Conservation (phyloP, 2,113 vertebrate genomes). For the Rynchops niger region DNA sequence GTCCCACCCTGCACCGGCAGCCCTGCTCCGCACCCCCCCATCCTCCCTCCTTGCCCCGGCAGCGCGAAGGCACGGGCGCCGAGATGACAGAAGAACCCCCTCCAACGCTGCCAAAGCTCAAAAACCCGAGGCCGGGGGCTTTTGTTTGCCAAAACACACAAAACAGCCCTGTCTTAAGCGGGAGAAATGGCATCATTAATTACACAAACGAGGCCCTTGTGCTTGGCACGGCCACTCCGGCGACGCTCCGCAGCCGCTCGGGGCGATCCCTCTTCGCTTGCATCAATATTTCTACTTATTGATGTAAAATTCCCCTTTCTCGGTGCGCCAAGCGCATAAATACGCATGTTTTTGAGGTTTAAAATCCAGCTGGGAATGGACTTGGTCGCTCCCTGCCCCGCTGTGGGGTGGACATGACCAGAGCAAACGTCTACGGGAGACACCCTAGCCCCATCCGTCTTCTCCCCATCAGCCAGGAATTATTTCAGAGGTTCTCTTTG, state of each 20-base stretch:
- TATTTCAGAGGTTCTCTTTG: background rate
- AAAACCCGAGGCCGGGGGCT: background rate
- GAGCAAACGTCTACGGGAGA: background rate
- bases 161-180: background rate
- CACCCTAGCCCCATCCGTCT: background rate
- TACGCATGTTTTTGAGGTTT: background rate
- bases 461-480: background rate
- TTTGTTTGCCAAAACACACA: background rate
- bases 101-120: background rate
- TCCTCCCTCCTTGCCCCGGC: background rate
- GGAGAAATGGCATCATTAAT: background rate
- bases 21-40: fast-evolving
- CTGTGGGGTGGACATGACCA: fast-evolving
- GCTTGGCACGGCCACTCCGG: background rate
- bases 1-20: background rate
- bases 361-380: background rate
- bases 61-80: background rate
- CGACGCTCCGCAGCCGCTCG: fast-evolving
- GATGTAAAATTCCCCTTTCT: background rate
- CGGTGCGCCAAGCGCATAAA: fast-evolving
- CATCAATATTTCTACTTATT: background rate
- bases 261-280: background rate
- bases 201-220: background rate
- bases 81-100: background rate
- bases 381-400: background rate